Percentiles rank a stretch among this genome's conserved stretches.
Evolutionary conservation across 2,888 invertebrate genomes (phyloP).

Genomic region (Cyclophora punctaria): DNA sequence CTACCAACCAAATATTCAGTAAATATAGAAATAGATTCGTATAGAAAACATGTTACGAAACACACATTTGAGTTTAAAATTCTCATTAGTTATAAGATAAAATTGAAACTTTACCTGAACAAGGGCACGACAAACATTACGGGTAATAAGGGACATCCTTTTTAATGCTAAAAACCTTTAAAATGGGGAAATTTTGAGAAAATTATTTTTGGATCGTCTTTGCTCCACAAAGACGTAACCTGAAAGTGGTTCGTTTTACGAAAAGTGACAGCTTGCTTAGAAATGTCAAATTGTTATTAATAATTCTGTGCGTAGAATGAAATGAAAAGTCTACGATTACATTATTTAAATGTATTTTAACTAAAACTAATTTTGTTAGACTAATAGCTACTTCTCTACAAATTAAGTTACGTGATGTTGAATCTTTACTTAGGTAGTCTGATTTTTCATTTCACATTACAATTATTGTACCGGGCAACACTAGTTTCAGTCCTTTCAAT

Average conservation of each 20-base stretch:
- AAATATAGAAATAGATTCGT: conserved; percentile 4
- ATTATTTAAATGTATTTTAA: background rate
- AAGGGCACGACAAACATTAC: conserved; percentile 55
- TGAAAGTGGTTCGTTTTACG: conserved; percentile 24
- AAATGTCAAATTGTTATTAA: conserved; percentile 2
- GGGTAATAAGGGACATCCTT: conserved; percentile 58
- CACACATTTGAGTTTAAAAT: conserved; percentile 19
- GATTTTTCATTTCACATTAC: too few relatives aligned
- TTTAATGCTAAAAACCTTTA: conserved; percentile 23
- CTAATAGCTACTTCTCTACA: too few relatives aligned
- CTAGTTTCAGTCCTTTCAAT: background rate
- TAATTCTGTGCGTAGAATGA: conserved; percentile 2
- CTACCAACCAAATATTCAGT: too few relatives aligned
- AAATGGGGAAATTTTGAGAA: conserved; percentile 32
- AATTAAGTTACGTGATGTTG: too few relatives aligned
- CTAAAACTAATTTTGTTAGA: too few relatives aligned
- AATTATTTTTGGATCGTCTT: conserved; percentile 52
- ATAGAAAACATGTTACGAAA: conserved; percentile 54
- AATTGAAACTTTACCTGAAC: conserved; percentile 46
- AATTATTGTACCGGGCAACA: too few relatives aligned
- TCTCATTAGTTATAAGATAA: background rate
- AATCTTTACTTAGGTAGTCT: too few relatives aligned
- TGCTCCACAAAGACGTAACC: conserved; percentile 41
- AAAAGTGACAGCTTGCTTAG: conserved; percentile 23
- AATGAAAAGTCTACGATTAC: conserved; percentile 3